Conservation (phyloP, 1,140 invertebrate species). For the Euborellia annulipes region DNA sequence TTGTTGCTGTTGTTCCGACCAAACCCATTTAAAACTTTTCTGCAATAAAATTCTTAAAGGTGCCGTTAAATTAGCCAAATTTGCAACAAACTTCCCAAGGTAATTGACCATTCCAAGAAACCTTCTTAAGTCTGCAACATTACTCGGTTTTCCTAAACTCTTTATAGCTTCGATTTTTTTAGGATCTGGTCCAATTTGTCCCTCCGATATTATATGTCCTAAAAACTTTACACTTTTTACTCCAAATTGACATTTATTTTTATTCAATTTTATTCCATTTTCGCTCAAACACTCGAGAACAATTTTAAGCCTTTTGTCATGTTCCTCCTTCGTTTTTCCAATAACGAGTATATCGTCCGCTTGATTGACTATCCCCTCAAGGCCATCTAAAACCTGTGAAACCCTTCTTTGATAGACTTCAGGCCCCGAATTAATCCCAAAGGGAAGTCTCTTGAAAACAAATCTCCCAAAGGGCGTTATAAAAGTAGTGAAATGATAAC, state of each 20-base stretch:
- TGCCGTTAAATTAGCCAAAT: constrained; percentile 12
- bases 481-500: background rate
- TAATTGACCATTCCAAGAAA: constrained; percentile 16
- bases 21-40: constrained; percentile 16
- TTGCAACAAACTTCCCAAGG: constrained; percentile 15
- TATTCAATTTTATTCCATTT: constrained; percentile 15
- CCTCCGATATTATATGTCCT: constrained; percentile 14
- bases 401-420: too few relatives aligned
- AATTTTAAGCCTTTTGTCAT: constrained; percentile 19
- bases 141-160: constrained; percentile 17
- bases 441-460: constrained; percentile 17
- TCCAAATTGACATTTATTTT: constrained; percentile 16
- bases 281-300: constrained; percentile 16
- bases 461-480: constrained; percentile 9
- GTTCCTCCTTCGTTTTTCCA: constrained; percentile 14
- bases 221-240: constrained; percentile 15
- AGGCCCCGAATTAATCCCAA: constrained; percentile 18
- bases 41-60: constrained; percentile 15
- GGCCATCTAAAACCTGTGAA: too few relatives aligned
- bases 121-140: constrained; percentile 18
- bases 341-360: constrained; percentile 19
- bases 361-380: too few relatives aligned
- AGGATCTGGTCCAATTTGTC: constrained; percentile 12
- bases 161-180: constrained; percentile 19
- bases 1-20: constrained; percentile 10